Base-by-base conservation (phyloP, 2,113 vertebrate genomes). In the Cyprinodon variegatus region DNA sequence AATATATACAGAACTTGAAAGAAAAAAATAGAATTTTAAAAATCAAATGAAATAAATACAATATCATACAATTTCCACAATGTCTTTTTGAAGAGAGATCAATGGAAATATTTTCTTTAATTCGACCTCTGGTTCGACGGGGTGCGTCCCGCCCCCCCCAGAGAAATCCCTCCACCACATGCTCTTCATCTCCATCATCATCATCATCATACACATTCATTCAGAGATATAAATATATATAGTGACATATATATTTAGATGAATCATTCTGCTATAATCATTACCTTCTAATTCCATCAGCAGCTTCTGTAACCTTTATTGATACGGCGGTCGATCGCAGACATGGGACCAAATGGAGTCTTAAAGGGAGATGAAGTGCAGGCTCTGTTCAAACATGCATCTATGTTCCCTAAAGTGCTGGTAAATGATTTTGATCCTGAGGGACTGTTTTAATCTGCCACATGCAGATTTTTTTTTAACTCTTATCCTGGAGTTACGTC, bases 21-120 rank as follows among this genome's bases (percentile, higher is more conserved):
- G 94, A 96, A 97, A 96, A 97, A 97, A 95, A 94, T 95, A 95
- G 79, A 94, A 94, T 94, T 91, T 95, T 95, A 95, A 96, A 96
- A 96, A 95, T 95, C 95, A 96, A 95, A 96, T 93, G 94, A 96
- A 97, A 96, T 96, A 96, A 98, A 96, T 96, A 97, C 96, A 97
- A 86, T 96, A 96, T 96, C 92, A 94, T 96, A 97, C 96, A 96
- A 96, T 97, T 95, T 96, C 92, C 94, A 95, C 94, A 96, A 96
- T 95, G 94, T 96, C 95, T 92, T 94, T 87, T 90, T 80, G 77
- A 92, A 94, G 91, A 93, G 90, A 94, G 83, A 90, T 93, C 86
- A 65, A 92, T 93, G 90, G 92, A 94, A 91, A 89, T 88, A 69
- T 77, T 66, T 74, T 79, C 74, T 87, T 79, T 65, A 77, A 82